Base-by-base conservation (phyloP, 2,797 vertebrate species). In the Lepus oiostolus region DNA sequence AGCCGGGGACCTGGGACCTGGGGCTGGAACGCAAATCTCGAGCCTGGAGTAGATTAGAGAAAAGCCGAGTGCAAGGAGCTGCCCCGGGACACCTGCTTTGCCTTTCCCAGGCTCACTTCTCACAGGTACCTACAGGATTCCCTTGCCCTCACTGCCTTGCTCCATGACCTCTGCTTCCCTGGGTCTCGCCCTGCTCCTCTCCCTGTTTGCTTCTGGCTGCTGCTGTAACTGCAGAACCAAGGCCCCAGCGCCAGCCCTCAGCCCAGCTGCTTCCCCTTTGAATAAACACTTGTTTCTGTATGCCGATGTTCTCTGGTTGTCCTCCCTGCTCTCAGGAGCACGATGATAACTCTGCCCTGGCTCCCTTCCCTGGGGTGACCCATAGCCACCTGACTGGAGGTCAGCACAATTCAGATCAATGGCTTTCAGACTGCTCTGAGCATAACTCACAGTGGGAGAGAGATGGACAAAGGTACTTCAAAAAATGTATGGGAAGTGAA, bases 221-320 rank as follows among this genome's bases (percentile, higher is more conserved):
- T 94, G 68, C 54, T n/a, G 19, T 52, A 50, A 52, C 4, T 38
- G 60, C 30, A 84, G 93, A 77, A 4, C 24, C 83, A n/a, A 38
- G 50, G 60, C 75, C 67, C 35, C 10, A 5, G 0, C 19, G 52
- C 70, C 67, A 74, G 63, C 19, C 71, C 50, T 77, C 14, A 10
- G 26, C 62, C 35, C 84, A 67, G 80, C 60, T 58, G 63, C 50
- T 63, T 75, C 50, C 85, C 42, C 32, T 62, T n/a, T 68, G 85
- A 96, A 96, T 97, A 97, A 97, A 97, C 62, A 79, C 42, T 12
- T 60, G 30, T 88, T 90, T 95, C 88, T 94, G 58, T 87, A 94
- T 0, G 32, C 7, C 3, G 4, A 6, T 32, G 22, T 28, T 47
- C 81, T 91, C 50, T 75, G 88, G 70, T 77, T 71, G 79, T 95